These are phyloP conservation scores for Dendrocopos noguchii DNA, from an alignment of 2,113 vertebrate species.

Conservation along the genomic window DNA sequence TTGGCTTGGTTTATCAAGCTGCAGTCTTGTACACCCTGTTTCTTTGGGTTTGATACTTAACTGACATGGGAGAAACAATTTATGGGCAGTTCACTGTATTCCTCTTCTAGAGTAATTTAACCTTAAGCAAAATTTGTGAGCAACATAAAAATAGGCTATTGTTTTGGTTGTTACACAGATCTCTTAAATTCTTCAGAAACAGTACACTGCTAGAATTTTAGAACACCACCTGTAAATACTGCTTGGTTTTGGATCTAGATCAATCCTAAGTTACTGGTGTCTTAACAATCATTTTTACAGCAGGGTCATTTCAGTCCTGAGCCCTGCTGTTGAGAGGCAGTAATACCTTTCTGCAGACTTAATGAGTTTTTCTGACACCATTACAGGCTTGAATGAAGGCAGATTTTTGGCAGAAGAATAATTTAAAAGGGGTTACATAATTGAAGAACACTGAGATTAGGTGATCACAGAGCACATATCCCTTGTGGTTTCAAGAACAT, in stretches of 20 bases:
- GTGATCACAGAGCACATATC: neutral
- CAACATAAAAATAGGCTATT: neutral
- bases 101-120: neutral
- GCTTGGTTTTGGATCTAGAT: neutral
- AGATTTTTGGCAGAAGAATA: conserved; percentile 17
- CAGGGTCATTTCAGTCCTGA: neutral
- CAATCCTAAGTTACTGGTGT: neutral
- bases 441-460: neutral
- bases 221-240: neutral
- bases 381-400: conserved; percentile 11
- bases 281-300: neutral
- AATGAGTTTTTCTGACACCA: conserved; percentile 8
- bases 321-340: neutral
- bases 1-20: conserved; percentile 7
- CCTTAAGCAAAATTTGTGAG: neutral
- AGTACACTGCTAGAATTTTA: neutral
- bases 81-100: neutral
- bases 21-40: neutral
- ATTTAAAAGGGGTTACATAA: conserved; percentile 23
- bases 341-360: neutral
- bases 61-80: neutral
- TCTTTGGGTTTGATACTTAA: conserved; percentile 1
- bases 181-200: neutral
- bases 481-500: neutral
- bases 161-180: neutral